phyloP scores from a whole-genome alignment of 1,140 invertebrate species.

The Papilio polytes region DNA sequence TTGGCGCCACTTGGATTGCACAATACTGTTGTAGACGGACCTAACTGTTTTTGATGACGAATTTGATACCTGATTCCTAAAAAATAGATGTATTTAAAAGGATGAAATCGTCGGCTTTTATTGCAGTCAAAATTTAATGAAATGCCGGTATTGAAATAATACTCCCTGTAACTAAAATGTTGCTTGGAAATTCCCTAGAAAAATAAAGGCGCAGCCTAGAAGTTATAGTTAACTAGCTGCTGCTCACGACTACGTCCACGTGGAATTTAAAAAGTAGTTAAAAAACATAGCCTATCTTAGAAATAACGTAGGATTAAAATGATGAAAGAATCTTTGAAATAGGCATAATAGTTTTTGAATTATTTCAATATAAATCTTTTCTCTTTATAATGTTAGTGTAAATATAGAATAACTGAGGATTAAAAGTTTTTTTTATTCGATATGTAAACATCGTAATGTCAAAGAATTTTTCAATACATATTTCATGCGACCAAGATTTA shows the following conservation, averaged over 20 bases:
- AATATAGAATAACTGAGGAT: too few species aligned
- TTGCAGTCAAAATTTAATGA: not conserved
- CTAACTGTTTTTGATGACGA: constrained; percentile 9
- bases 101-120: not conserved
- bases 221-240: not conserved
- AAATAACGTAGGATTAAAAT: too few species aligned
- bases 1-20: constrained; percentile 54
- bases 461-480: constrained; percentile 26
- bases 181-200: not conserved
- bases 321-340: too few species aligned
- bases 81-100: not conserved
- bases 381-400: too few species aligned
- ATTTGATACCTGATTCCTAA: not conserved
- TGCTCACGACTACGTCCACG: too few species aligned
- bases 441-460: not conserved
- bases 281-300: too few species aligned
- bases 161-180: not conserved
- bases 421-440: not conserved
- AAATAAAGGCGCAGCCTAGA: not conserved
- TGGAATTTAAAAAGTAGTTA: too few species aligned
- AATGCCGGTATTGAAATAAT: not conserved
- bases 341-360: too few species aligned
- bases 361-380: too few species aligned
- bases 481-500: constrained; percentile 25
- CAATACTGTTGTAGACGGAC: constrained; percentile 8